These are phyloP conservation scores for Mesorhabditis sp. DNA, from an alignment of 2,888 invertebrate species.

Conservation along the genomic window DNA sequence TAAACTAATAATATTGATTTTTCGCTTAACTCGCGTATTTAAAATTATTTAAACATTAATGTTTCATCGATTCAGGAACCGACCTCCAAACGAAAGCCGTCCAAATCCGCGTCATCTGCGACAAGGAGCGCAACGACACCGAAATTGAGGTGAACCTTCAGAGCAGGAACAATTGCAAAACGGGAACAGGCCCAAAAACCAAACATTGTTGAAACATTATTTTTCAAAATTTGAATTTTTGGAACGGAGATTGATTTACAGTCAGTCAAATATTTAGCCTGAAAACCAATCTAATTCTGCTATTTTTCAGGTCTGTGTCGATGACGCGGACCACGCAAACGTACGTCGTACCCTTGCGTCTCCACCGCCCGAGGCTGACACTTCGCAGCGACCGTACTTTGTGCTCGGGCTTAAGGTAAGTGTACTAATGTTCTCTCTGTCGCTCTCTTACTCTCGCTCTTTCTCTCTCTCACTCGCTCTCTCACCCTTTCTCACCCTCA, in stretches of 20 bases:
- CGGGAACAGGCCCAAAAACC: background rate
- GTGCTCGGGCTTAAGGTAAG: background rate
- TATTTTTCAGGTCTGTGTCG: background rate
- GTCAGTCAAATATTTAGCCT: constrained; percentile 14
- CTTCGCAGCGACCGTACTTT: constrained; percentile 1
- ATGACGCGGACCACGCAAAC: background rate
- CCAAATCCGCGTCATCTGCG: constrained; percentile 37
- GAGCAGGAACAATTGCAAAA: background rate
- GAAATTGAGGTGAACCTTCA: constrained; percentile 41
- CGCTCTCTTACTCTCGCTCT: no score
- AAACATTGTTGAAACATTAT: constrained; percentile 20
- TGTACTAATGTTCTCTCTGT: no score
- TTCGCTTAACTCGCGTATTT: background rate
- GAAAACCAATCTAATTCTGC: constrained; percentile 13
- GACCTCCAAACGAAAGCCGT: constrained; percentile 29
- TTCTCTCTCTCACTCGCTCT: no score
- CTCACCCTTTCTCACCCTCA: no score
- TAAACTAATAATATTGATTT: no score
- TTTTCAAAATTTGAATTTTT: constrained; percentile 15
- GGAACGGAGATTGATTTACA: background rate
- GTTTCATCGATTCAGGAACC: constrained; percentile 26
- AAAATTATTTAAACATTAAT: constrained; percentile 6
- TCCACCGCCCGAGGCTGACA: background rate
- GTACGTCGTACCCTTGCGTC: background rate
- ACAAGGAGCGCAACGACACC: constrained; percentile 39